These are phyloP conservation scores for Clarias fuscus DNA, from an alignment of 2,797 vertebrate genomes.

Conservation along the genomic window DNA sequence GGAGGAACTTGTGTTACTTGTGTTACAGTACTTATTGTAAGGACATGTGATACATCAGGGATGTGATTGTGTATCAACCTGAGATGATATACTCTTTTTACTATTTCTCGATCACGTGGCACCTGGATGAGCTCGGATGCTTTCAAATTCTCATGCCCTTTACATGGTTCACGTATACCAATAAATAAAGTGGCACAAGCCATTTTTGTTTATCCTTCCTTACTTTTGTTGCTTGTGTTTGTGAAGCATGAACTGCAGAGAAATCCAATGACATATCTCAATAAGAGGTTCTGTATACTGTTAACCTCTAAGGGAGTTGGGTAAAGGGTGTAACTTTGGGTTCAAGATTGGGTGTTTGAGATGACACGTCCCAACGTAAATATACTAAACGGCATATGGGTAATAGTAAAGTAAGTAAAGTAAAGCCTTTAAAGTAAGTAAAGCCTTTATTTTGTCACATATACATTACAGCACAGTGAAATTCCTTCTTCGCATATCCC, in stretches of 20 bases:
- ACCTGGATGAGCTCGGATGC: not conserved
- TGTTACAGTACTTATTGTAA: too few species aligned
- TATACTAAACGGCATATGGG: too few species aligned
- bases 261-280: not conserved
- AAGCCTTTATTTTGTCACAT: too few species aligned
- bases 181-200: not conserved
- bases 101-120: not conserved
- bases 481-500: too few species aligned
- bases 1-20: not conserved
- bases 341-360: too few species aligned
- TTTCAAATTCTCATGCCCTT: not conserved
- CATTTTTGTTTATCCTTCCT: not conserved
- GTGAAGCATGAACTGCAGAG: not conserved
- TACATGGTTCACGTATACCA: not conserved
- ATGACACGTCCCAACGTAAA: too few species aligned
- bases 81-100: not conserved
- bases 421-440: too few species aligned
- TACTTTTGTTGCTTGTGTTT: not conserved
- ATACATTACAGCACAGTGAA: too few species aligned
- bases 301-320: too few species aligned
- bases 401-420: too few species aligned
- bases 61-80: not conserved
- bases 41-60: not conserved
- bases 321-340: too few species aligned
- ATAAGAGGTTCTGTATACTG: not conserved